phyloP scores from a whole-genome alignment of 2,797 vertebrate species.

The Sebastes elongatus region DNA sequence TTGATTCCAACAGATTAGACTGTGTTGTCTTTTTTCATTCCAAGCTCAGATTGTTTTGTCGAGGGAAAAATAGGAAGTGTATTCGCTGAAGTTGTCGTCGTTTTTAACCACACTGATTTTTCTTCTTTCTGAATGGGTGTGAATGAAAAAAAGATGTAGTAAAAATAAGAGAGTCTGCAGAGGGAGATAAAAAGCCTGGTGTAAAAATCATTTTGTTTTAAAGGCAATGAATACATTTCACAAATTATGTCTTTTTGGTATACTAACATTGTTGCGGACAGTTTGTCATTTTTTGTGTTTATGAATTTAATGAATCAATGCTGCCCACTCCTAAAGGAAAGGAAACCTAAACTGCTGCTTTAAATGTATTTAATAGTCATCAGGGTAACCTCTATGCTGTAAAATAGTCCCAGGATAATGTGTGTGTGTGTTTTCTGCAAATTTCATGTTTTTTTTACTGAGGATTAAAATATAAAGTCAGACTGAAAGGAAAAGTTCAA shows the following conservation, averaged over 20 bases:
- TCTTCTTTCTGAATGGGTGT: neutral
- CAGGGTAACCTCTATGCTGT: neutral
- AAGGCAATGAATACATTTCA: neutral
- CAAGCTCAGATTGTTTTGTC: constrained; percentile 36
- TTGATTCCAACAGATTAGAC: constrained; percentile 61
- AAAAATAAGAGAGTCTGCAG: neutral
- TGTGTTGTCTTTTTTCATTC: constrained; percentile 44
- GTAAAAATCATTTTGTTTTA: neutral
- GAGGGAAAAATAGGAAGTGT: neutral
- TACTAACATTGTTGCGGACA: neutral
- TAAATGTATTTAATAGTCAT: neutral
- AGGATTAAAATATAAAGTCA: neutral
- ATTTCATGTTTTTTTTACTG: neutral
- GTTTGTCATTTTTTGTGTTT: neutral
- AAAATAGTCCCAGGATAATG: neutral
- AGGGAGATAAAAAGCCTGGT: neutral
- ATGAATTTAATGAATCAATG: neutral
- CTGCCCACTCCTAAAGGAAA: neutral
- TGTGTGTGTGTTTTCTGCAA: neutral
- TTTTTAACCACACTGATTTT: neutral
- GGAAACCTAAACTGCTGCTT: neutral
- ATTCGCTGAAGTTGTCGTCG: neutral
- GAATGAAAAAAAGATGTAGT: neutral
- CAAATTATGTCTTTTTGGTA: neutral
- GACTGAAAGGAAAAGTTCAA: neutral